Conservation (phyloP, 1,140 invertebrate species). For the Wasmannia auropunctata region DNA sequence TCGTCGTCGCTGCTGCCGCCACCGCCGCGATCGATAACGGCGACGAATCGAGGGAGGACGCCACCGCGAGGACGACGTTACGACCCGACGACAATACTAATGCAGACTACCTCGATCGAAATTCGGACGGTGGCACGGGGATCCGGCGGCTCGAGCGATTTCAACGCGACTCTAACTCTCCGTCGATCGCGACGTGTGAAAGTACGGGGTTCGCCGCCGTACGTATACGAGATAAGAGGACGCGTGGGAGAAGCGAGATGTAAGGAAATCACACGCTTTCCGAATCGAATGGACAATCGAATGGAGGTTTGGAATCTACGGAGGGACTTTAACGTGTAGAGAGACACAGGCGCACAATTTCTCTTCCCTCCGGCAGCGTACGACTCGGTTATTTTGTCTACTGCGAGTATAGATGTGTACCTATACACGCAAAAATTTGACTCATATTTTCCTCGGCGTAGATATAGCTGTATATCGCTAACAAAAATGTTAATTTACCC, state of each 20-base stretch:
- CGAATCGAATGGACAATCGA: not conserved
- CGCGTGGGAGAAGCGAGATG: not conserved
- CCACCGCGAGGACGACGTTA: conserved; percentile 40
- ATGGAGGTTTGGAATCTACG: not conserved
- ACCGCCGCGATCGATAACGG: conserved; percentile 42
- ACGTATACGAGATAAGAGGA: not conserved
- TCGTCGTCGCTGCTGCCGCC: not conserved
- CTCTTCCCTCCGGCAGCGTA: not conserved
- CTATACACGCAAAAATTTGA: not conserved
- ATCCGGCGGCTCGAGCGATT: not conserved
- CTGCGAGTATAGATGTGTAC: not conserved
- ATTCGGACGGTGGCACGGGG: conserved; percentile 8
- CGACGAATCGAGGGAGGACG: conserved; percentile 50
- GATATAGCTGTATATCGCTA: not conserved
- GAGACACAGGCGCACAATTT: not conserved
- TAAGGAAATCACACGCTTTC: not conserved
- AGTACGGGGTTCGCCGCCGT: not conserved
- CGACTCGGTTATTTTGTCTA: not conserved
- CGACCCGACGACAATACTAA: conserved; percentile 36
- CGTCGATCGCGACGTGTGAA: not conserved
- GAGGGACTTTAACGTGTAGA: not conserved
- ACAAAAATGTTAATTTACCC: not conserved
- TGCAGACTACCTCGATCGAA: conserved; percentile 43
- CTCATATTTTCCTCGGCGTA: not conserved
- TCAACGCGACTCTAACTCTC: conserved; percentile 3